Base-by-base conservation (phyloP, 2,113 vertebrate species). In the Odobenus rosmarus region DNA sequence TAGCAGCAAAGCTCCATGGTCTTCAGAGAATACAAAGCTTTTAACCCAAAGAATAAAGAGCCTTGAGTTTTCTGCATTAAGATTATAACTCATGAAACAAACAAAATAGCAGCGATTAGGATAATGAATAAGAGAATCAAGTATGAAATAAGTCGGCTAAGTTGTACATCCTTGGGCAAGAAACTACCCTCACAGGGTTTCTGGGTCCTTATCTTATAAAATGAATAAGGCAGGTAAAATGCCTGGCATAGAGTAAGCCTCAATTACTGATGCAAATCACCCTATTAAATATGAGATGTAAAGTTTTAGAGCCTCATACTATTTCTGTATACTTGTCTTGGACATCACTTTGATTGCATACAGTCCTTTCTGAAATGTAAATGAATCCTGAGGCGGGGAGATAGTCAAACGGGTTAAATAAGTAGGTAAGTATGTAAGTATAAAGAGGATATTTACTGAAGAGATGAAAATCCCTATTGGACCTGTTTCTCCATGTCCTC, bases 1-100 rank as follows among this genome's bases (percentile, higher is more conserved):
- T 74, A 79, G 7, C 23, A 85, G 55, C 79, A 93, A 96, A 15
- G 18, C 10, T 46, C 62, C 39, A 59, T 4, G 46, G 39, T 93
- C 36, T 67, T 79, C 49, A 57, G 77, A 94, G 74, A 93, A 59
- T 76, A 86, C 28, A 95, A 96, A 93, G 55, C 13, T 61, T 71
- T 96, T 87, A 87, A 49, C 33, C 3, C 36, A 85, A 9, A 94
- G 21, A 88, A 88, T 85, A 55, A 82, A 90, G 28, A 90, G 7
- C 39, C 59, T 67, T 14, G 3, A 39, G 49, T 84, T 96, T 94
- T 95, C 79, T 74, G 42, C 42, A 92, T 88, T 93, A 92, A 61
- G 76, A 79, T 14, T 90, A 51, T 59, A 94, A 64, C 15, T 92
- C 16, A 95, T 59, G 76, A 94, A 89, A 80, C 81, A 96, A 90